Evolutionary conservation across 2,888 invertebrate species (phyloP).

Genomic region (Aphodius sticticus): DNA sequence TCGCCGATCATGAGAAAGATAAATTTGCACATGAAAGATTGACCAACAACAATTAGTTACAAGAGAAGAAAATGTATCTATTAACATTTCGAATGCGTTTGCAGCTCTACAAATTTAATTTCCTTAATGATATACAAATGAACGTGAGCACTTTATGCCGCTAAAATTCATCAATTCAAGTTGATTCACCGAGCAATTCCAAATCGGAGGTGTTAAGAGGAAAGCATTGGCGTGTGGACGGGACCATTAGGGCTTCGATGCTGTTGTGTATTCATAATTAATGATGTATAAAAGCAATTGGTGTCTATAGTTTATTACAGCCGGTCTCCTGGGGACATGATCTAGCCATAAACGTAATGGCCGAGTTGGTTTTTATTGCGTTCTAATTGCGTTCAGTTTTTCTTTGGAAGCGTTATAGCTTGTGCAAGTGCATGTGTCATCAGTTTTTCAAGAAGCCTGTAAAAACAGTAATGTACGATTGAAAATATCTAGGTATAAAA

Average conservation of each 20-base stretch:
- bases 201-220: neutral
- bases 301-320: conserved; percentile 13
- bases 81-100: neutral
- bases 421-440: no score
- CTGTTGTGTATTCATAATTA: conserved; percentile 19
- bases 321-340: neutral
- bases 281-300: conserved; percentile 15
- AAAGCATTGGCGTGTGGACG: neutral
- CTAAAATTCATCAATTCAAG: neutral
- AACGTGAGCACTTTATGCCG: neutral
- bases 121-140: neutral
- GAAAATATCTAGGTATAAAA: no score
- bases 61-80: neutral
- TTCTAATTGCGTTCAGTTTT: no score
- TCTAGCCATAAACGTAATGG: neutral
- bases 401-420: no score
- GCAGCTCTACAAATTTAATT: neutral
- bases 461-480: no score
- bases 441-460: no score
- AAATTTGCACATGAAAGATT: no score
- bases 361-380: neutral
- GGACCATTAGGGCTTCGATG: neutral
- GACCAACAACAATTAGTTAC: neutral
- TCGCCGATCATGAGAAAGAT: no score
- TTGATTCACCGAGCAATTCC: neutral